A percentile compares a stretch with the other conserved stretches of the same genome.
These are phyloP conservation scores for Acyrthosiphon pisum DNA, from an alignment of 1,140 invertebrate species.

Conservation along the genomic window DNA sequence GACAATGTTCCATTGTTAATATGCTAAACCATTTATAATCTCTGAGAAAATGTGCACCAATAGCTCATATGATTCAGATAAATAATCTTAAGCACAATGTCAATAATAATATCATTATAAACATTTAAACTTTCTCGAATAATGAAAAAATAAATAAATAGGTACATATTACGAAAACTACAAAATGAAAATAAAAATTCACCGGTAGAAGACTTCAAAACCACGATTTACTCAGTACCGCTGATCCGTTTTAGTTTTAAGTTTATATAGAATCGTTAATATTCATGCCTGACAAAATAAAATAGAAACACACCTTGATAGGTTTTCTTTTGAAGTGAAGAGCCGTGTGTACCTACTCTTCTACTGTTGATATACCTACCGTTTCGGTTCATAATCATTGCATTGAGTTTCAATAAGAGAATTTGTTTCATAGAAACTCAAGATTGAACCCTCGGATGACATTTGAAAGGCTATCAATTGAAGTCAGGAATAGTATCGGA, in stretches of 20 bases:
- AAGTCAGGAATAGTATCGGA: background rate
- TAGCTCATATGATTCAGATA: background rate
- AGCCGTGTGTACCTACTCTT: background rate
- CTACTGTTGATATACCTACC: background rate
- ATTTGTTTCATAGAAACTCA: slow-evolving; percentile 8
- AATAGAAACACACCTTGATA: background rate
- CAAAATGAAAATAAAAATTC: background rate
- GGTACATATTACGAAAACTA: background rate
- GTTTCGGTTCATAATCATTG: background rate
- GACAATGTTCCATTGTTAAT: background rate
- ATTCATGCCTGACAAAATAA: background rate
- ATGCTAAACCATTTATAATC: background rate
- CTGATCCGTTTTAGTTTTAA: background rate
- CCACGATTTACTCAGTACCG: background rate
- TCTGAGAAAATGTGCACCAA: background rate
- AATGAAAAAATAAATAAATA: background rate
- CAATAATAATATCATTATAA: background rate
- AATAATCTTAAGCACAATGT: background rate
- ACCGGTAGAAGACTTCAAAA: background rate
- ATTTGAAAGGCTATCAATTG: slow-evolving; percentile 1
- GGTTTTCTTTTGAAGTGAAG: slow-evolving; percentile 8
- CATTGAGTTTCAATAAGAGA: slow-evolving; percentile 13
- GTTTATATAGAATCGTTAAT: slow-evolving; percentile 12
- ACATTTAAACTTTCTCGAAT: background rate
- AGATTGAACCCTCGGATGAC: background rate